These are phyloP conservation scores for Poecilia gillii DNA, from an alignment of 2,797 vertebrate genomes.

Conservation along the genomic window DNA sequence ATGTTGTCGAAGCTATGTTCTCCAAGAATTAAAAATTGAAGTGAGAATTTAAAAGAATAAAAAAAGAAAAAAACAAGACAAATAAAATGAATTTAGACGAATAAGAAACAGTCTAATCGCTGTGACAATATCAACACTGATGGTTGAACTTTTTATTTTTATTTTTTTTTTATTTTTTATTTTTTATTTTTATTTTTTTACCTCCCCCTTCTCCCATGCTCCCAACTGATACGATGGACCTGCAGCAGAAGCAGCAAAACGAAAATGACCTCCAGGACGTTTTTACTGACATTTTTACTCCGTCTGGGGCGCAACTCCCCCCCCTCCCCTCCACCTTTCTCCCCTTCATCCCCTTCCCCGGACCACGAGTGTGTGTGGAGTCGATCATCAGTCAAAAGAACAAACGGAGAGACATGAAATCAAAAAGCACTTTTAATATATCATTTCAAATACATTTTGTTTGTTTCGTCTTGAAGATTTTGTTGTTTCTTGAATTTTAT, in stretches of 20 bases:
- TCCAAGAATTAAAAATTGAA: constrained; percentile 99
- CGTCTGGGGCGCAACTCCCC: constrained; percentile 76
- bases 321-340: constrained; percentile 33
- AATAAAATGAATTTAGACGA: constrained; percentile 98
- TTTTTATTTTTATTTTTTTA: not conserved
- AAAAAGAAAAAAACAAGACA: constrained; percentile 84
- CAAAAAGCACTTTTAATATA: constrained; percentile 90
- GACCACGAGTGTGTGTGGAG: constrained; percentile 79
- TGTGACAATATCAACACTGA: constrained; percentile 88
- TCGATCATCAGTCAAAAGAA: constrained; percentile 84
- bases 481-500: constrained; percentile 87
- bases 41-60: constrained; percentile 91
- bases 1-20: constrained; percentile 99
- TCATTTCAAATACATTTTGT: constrained; percentile 89
- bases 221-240: constrained; percentile 82
- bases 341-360: constrained; percentile 1
- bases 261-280: constrained; percentile 86
- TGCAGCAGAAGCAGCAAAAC: constrained; percentile 74
- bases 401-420: constrained; percentile 81
- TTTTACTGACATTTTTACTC: constrained; percentile 76
- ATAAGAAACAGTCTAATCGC: constrained; percentile 90
- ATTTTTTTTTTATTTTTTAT: not conserved
- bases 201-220: not conserved
- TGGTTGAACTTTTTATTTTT: constrained; percentile 81
- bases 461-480: constrained; percentile 86